Percentiles rank a stretch among this genome's conserved stretches.
These are phyloP conservation scores for Aphelenchoides bicaudatus DNA, from an alignment of 2,888 invertebrate species.

Conservation along the genomic window DNA sequence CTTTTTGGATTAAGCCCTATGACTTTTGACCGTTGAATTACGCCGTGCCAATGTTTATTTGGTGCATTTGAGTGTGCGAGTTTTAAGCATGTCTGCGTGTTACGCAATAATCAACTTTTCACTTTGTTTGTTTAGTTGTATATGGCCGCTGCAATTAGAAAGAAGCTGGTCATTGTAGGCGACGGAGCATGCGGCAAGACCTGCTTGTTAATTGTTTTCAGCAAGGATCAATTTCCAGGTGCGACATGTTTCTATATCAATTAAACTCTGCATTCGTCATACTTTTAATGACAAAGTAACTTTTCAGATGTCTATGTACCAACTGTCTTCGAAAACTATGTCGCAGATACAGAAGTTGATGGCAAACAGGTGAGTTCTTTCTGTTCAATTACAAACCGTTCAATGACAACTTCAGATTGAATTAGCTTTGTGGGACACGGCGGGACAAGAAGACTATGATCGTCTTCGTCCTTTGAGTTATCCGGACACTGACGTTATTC, in stretches of 20 bases:
- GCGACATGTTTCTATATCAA: no score
- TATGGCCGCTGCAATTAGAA: constrained; percentile 94
- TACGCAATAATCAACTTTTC: no score
- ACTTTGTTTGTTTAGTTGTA: no score
- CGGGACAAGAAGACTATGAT: constrained; percentile 81
- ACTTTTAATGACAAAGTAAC: no score
- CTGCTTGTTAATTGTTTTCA: constrained; percentile 94
- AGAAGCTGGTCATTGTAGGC: constrained; percentile 68
- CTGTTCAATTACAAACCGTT: neutral
- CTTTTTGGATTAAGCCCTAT: no score
- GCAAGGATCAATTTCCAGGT: constrained; percentile 99
- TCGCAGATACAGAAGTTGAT: constrained; percentile 97
- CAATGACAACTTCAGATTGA: constrained; percentile 73
- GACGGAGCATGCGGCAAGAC: constrained; percentile 99
- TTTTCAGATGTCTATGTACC: constrained; percentile 98
- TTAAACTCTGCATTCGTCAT: no score
- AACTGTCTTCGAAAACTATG: constrained; percentile 99
- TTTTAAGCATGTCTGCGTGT: no score
- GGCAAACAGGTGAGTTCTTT: constrained; percentile 71
- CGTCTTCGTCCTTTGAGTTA: constrained; percentile 90
- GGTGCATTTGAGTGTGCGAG: no score
- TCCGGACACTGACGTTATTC: constrained; percentile 96
- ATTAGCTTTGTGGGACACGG: constrained; percentile 94
- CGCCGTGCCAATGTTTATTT: no score
- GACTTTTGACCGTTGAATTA: no score